phyloP scores from a whole-genome alignment of 2,888 invertebrate species.

The Strigamia transsilvanica region DNA sequence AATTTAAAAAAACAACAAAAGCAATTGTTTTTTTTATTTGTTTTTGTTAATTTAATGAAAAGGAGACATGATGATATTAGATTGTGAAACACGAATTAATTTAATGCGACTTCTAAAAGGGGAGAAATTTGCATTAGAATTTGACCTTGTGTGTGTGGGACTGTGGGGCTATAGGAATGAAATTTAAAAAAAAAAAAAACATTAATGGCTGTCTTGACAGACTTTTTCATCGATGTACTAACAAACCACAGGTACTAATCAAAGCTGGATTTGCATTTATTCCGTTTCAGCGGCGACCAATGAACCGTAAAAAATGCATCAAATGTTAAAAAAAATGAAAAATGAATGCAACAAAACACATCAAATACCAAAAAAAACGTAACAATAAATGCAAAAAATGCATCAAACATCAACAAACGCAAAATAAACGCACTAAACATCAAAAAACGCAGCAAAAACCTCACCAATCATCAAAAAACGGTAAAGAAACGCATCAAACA shows the following conservation, averaged over 20 bases:
- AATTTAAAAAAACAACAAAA: not conserved
- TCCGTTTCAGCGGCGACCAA: not conserved
- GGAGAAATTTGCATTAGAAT: constrained; percentile 16
- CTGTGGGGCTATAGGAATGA: not conserved
- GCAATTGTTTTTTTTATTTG: not conserved
- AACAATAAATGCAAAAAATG: no score
- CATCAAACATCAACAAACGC: no score
- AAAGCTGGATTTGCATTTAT: not conserved
- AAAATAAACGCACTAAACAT: no score
- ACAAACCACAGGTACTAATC: not conserved
- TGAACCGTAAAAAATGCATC: not conserved
- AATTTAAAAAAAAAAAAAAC: not conserved
- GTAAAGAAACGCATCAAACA: no score
- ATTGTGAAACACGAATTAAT: not conserved
- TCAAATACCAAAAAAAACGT: no score
- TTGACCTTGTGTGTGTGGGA: not conserved
- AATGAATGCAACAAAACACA: not conserved
- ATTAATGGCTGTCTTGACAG: not conserved
- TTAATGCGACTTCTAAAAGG: not conserved
- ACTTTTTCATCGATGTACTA: not conserved
- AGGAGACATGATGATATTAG: not conserved
- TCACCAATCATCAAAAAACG: no score
- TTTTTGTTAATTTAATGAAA: not conserved
- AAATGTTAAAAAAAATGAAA: not conserved
- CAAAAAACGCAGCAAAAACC: not conserved